These are phyloP conservation scores for Neodon shergylaensis DNA, from an alignment of 2,113 vertebrate species.

Conservation along the genomic window DNA sequence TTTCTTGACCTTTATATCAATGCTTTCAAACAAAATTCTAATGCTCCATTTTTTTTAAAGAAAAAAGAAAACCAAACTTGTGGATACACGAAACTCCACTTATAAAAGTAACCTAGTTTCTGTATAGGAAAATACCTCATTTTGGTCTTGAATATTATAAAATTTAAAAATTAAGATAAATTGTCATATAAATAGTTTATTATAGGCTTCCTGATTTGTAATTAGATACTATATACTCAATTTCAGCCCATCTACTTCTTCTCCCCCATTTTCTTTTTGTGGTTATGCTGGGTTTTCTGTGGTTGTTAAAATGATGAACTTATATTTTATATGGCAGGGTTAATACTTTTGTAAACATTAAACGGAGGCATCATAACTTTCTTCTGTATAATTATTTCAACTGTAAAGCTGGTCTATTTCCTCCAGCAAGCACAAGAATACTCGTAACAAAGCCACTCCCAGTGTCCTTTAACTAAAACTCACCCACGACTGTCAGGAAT, in stretches of 20 bases:
- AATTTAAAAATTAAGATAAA: background rate
- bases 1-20: slow-evolving; percentile 27
- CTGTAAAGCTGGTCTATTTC: background rate
- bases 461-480: background rate
- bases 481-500: background rate
- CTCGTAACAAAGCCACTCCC: background rate
- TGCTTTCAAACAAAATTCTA: slow-evolving; percentile 47
- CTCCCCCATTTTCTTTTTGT: background rate
- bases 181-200: background rate
- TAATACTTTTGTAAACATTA: slow-evolving; percentile 4
- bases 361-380: background rate
- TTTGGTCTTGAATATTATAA: slow-evolving; percentile 43
- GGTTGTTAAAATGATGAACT: background rate
- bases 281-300: background rate
- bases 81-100: background rate
- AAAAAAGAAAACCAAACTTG: background rate
- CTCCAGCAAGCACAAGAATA: background rate
- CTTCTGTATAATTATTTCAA: slow-evolving; percentile 35
- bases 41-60: background rate
- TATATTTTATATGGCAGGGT: background rate
- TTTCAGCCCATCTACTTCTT: background rate
- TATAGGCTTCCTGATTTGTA: slow-evolving; percentile 6
- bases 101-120: slow-evolving; percentile 18
- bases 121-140: background rate
- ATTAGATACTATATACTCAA: background rate